Percentiles rank a stretch among this genome's conserved stretches.
These are phyloP conservation scores for Myiothlypis coronata DNA, from an alignment of 2,797 vertebrate genomes.

Conservation along the genomic window DNA sequence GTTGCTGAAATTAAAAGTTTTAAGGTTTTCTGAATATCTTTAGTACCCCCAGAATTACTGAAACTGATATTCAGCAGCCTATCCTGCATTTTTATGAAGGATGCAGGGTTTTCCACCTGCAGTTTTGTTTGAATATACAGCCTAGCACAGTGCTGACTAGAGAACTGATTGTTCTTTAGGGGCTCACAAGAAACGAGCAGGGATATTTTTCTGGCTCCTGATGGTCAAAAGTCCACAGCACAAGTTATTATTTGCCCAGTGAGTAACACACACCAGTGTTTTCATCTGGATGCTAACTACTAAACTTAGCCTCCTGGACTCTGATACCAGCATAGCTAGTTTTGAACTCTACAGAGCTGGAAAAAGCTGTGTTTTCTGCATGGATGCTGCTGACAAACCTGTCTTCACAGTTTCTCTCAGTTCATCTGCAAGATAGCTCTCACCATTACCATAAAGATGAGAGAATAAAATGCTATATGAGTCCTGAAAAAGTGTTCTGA, in stretches of 20 bases:
- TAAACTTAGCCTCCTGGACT: background rate
- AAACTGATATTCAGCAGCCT: background rate
- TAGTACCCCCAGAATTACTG: background rate
- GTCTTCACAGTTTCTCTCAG: background rate
- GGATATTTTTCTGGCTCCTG: background rate
- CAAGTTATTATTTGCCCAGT: background rate
- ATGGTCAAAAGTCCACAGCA: background rate
- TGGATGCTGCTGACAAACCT: background rate
- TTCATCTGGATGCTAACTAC: background rate
- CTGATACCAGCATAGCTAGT: rapidly evolving
- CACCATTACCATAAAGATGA: rapidly evolving
- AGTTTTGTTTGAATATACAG: background rate
- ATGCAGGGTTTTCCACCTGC: background rate
- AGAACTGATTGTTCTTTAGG: background rate
- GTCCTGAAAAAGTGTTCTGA: background rate
- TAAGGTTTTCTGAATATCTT: background rate
- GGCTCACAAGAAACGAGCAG: background rate
- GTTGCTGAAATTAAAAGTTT: background rate
- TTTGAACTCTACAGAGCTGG: background rate
- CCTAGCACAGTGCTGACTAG: background rate
- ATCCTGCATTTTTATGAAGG: background rate
- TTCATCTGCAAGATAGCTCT: background rate
- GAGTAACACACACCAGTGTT: background rate
- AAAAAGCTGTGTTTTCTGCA: background rate
- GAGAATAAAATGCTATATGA: background rate